A percentile compares a stretch with the other conserved stretches of the same genome.
phyloP scores from a whole-genome alignment of 2,888 invertebrate species.

The Drosophila crucigera region DNA sequence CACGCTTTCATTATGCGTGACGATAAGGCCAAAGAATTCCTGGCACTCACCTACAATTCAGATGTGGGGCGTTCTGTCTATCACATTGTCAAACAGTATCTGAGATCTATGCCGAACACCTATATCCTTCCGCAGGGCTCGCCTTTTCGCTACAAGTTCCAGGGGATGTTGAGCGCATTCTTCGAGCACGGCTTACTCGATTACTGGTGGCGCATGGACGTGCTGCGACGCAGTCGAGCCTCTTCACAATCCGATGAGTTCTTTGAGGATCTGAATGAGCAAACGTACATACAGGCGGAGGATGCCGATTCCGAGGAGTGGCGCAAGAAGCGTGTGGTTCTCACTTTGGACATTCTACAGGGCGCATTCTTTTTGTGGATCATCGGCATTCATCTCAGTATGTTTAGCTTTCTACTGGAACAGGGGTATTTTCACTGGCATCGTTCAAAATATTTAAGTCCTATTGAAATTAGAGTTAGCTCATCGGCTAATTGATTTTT shows the following conservation, averaged over 20 bases:
- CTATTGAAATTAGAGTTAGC: background rate
- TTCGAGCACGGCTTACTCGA: slow-evolving; percentile 79
- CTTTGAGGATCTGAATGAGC: slow-evolving; percentile 45
- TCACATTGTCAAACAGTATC: slow-evolving; percentile 81
- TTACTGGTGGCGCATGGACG: slow-evolving; percentile 76
- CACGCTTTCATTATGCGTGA: slow-evolving; percentile 72
- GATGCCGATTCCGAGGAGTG: slow-evolving; percentile 34
- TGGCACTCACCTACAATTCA: slow-evolving; percentile 74
- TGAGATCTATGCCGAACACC: slow-evolving; percentile 72
- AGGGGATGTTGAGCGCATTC: slow-evolving; percentile 64
- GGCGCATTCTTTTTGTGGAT: slow-evolving; percentile 83
- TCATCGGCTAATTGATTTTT: background rate
- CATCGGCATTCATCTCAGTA: slow-evolving; percentile 69
- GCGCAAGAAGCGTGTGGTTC: slow-evolving; percentile 63
- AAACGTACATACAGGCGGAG: slow-evolving; percentile 31
- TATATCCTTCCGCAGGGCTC: slow-evolving; percentile 78
- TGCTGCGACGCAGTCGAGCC: slow-evolving; percentile 31
- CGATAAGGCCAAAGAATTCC: slow-evolving; percentile 75
- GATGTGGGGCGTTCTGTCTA: slow-evolving; percentile 73
- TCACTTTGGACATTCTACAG: slow-evolving; percentile 79
- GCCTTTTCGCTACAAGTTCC: slow-evolving; percentile 76
- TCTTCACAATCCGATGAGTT: slow-evolving; percentile 64
- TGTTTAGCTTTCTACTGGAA: slow-evolving; percentile 62
- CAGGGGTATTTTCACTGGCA: slow-evolving; percentile 24
- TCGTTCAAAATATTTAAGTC: background rate